These are phyloP conservation scores for Ceratoteleas bidentatus DNA, from an alignment of 1,140 invertebrate genomes.

Conservation along the genomic window DNA sequence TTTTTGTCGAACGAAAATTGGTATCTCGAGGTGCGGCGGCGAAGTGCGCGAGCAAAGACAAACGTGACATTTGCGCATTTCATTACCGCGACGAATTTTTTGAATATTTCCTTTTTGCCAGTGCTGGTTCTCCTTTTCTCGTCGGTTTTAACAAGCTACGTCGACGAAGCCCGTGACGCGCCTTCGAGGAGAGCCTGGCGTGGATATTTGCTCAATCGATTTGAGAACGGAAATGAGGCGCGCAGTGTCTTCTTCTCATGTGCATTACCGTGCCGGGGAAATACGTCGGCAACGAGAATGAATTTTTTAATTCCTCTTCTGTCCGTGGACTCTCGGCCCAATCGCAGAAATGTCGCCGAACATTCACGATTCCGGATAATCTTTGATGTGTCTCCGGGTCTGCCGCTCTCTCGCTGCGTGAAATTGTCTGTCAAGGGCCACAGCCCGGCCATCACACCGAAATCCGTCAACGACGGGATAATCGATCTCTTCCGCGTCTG, in stretches of 20 bases:
- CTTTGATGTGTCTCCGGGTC: slow-evolving; percentile 27
- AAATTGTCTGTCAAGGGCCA: slow-evolving; percentile 48
- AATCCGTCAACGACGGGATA: slow-evolving; percentile 30
- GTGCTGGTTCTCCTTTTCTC: slow-evolving; percentile 13
- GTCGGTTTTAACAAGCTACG: slow-evolving; percentile 51
- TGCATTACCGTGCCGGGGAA: slow-evolving; percentile 39
- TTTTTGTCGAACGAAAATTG: slow-evolving; percentile 38
- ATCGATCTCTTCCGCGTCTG: slow-evolving; percentile 38
- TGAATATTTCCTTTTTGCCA: slow-evolving; percentile 48
- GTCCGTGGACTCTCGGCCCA: background rate
- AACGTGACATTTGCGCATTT: slow-evolving; percentile 59
- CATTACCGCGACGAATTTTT: slow-evolving; percentile 34
- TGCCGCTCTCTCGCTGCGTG: slow-evolving; percentile 35
- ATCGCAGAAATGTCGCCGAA: slow-evolving; percentile 24
- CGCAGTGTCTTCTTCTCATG: slow-evolving; percentile 54
- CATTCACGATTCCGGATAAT: slow-evolving; percentile 30
- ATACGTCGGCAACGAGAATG: slow-evolving; percentile 29
- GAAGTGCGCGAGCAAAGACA: slow-evolving; percentile 35
- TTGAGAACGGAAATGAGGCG: slow-evolving; percentile 56
- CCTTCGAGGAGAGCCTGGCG: slow-evolving; percentile 36
- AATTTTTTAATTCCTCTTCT: slow-evolving; percentile 32
- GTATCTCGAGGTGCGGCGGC: slow-evolving; percentile 18
- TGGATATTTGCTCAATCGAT: slow-evolving; percentile 64
- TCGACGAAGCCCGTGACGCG: slow-evolving; percentile 11
- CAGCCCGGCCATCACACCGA: slow-evolving; percentile 23